Percentiles rank a stretch among this genome's conserved stretches.
These are phyloP conservation scores for Diabrotica undecimpunctata DNA, from an alignment of 1,140 invertebrate genomes.

Conservation along the genomic window DNA sequence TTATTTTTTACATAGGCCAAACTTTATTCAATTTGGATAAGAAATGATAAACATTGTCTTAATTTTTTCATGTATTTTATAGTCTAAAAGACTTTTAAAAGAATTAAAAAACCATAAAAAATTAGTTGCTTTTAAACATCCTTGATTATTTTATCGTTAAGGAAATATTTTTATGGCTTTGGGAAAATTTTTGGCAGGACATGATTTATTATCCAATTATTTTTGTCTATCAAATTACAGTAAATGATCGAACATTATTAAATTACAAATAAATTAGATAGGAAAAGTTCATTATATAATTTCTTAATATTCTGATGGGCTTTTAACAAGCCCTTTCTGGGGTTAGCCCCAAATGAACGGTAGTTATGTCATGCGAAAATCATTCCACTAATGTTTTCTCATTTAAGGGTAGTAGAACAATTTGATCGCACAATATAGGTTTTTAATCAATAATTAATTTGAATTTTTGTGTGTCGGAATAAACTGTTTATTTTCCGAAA, in stretches of 20 bases:
- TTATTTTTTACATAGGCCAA: no score
- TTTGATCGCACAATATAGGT: no score
- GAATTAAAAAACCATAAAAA: no score
- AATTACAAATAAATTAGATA: constrained; percentile 1
- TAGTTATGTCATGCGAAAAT: neutral
- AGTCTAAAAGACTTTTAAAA: no score
- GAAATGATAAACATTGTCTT: no score
- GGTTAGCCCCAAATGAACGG: neutral
- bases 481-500: neutral
- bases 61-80: no score
- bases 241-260: constrained; percentile 12
- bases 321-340: constrained; percentile 7
- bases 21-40: no score
- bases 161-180: no score
- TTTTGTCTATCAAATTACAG: constrained; percentile 6
- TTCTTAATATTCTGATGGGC: constrained; percentile 8
- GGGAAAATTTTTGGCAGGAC: neutral
- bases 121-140: no score
- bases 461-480: neutral
- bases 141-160: no score
- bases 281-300: constrained; percentile 11
- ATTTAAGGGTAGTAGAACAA: neutral
- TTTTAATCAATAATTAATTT: no score
- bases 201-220: constrained; percentile 11
- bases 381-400: constrained; percentile 2